These are phyloP conservation scores for Mohoua ochrocephala DNA, from an alignment of 2,113 vertebrate species.

Conservation along the genomic window DNA sequence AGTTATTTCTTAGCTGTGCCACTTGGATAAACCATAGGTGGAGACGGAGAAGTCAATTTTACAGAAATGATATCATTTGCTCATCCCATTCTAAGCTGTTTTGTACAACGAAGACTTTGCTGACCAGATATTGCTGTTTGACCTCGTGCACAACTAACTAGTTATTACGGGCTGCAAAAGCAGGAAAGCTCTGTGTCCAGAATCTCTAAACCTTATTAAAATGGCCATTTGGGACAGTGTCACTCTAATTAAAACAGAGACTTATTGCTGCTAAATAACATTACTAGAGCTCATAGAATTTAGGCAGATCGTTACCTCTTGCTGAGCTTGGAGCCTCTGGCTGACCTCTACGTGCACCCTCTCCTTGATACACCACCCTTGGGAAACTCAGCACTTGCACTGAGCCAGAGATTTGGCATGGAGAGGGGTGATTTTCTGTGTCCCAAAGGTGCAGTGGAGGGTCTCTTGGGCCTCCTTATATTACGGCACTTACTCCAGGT, in stretches of 20 bases:
- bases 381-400: not conserved
- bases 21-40: not conserved
- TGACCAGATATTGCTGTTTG: not conserved
- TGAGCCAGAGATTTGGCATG: not conserved
- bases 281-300: not conserved
- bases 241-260: not conserved
- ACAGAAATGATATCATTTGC: not conserved
- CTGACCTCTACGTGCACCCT: not conserved
- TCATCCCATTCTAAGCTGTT: not conserved
- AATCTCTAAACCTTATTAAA: constrained; percentile 20
- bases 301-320: not conserved
- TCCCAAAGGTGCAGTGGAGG: not conserved
- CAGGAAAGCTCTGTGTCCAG: not conserved
- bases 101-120: not conserved
- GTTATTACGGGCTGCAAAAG: not conserved
- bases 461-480: not conserved
- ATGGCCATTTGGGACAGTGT: not conserved
- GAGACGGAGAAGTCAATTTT: not conserved
- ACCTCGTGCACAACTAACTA: not conserved
- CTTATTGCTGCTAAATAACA: not conserved
- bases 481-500: not conserved
- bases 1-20: not conserved
- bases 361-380: not conserved
- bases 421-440: not conserved
- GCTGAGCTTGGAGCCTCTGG: not conserved